phyloP scores from a whole-genome alignment of 1,140 invertebrate genomes.

The Amphibalanus amphitrite region DNA sequence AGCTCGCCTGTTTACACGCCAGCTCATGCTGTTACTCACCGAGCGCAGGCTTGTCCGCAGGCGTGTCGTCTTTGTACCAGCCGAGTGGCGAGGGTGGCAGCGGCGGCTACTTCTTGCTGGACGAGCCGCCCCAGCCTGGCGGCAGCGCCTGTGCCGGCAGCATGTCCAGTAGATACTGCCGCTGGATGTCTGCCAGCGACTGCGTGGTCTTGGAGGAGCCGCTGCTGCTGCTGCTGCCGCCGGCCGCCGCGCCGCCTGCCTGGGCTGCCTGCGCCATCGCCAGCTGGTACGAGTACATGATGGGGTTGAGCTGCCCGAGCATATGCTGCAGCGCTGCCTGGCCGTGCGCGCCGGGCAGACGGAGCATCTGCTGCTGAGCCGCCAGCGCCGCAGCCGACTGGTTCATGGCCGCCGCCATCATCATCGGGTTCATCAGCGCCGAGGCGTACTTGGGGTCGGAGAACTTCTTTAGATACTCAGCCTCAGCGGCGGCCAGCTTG shows the following conservation, averaged over 20 bases:
- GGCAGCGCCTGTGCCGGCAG: slow-evolving; percentile 39
- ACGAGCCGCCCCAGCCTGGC: not conserved
- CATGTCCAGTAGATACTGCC: slow-evolving; percentile 92
- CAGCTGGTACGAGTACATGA: slow-evolving; percentile 6
- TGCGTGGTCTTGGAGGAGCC: slow-evolving; percentile 25
- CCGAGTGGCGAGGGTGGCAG: too few species aligned
- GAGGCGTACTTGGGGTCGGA: slow-evolving; percentile 2
- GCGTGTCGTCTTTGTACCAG: too few species aligned
- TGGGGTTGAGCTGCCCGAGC: not conserved
- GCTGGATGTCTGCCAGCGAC: slow-evolving; percentile 54
- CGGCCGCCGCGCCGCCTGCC: slow-evolving; percentile 18
- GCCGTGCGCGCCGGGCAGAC: not conserved
- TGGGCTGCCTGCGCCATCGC: slow-evolving; percentile 9
- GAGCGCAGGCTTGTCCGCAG: too few species aligned
- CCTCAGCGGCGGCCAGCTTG: not conserved
- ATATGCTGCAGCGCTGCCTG: not conserved
- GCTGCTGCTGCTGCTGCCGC: too few species aligned
- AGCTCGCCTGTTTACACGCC: too few species aligned
- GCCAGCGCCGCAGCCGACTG: not conserved
- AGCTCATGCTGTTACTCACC: too few species aligned
- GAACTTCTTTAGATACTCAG: not conserved
- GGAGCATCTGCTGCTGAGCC: not conserved
- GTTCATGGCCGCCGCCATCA: not conserved
- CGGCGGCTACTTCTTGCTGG: too few species aligned
- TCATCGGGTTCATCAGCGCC: not conserved